Conservation (phyloP, 2,888 invertebrate species). For the Leucophora obtusa region DNA sequence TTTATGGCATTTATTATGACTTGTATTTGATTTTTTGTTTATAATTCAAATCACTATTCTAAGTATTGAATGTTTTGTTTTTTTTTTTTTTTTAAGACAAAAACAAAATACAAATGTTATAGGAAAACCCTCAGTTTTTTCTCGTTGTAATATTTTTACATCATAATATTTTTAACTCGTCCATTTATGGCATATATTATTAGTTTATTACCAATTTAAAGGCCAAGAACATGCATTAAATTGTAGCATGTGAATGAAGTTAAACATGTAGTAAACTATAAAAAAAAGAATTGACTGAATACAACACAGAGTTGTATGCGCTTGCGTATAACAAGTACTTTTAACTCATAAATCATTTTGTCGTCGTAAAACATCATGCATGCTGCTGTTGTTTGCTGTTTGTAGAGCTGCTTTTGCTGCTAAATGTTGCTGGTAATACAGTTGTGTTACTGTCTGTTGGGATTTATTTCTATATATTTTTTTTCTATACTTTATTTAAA, state of each 20-base stretch:
- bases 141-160: slow-evolving; percentile 35
- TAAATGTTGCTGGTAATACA: slow-evolving; percentile 40
- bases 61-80: neutral
- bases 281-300: slow-evolving; percentile 43
- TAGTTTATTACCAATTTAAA: slow-evolving; percentile 67
- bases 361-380: slow-evolving; percentile 67
- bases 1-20: slow-evolving; percentile 61
- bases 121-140: slow-evolving; percentile 37
- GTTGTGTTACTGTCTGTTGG: slow-evolving; percentile 41
- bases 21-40: slow-evolving; percentile 14
- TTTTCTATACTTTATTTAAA: slow-evolving; percentile 56
- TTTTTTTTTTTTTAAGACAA: neutral
- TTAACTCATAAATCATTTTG: slow-evolving; percentile 74
- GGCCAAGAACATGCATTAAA: slow-evolving; percentile 66
- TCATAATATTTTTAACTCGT: slow-evolving; percentile 56
- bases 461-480: slow-evolving; percentile 27
- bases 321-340: slow-evolving; percentile 70
- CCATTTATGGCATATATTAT: slow-evolving; percentile 65
- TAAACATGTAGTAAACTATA: slow-evolving; percentile 53
- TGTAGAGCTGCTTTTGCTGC: slow-evolving; percentile 44
- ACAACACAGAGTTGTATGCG: slow-evolving; percentile 70
- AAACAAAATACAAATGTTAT: neutral
- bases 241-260: slow-evolving; percentile 64
- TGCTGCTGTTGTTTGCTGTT: slow-evolving; percentile 58
- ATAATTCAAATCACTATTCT: neutral